Percentiles rank a stretch among this genome's conserved stretches.
Evolutionary conservation across 2,888 invertebrate species (phyloP).

Genomic region (Limenitis camilla): DNA sequence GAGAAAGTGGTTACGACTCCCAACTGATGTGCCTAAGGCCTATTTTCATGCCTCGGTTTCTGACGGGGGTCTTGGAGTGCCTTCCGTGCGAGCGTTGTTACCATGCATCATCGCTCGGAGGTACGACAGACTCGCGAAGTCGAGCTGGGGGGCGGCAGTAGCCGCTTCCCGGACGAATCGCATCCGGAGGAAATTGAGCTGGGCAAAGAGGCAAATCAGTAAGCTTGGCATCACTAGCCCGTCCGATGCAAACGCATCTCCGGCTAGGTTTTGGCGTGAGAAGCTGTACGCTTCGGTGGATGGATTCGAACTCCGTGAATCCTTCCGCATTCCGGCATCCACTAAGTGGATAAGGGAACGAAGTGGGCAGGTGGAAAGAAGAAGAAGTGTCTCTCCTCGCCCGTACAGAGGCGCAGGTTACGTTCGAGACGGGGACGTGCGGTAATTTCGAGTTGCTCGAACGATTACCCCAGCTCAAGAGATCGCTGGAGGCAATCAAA

Average conservation of each 20-base stretch:
- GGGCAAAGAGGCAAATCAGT: constrained; percentile 13
- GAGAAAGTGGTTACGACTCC: constrained; percentile 34
- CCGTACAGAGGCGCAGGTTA: constrained; percentile 20
- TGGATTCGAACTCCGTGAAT: no score
- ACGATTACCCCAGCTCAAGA: constrained; percentile 16
- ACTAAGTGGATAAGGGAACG: no score
- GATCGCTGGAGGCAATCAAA: no score
- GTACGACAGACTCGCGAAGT: constrained; percentile 25
- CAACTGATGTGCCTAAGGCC: constrained; percentile 29
- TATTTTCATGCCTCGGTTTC: constrained; percentile 34
- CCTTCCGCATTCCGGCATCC: no score
- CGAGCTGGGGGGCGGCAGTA: constrained; percentile 22
- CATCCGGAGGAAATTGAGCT: constrained; percentile 23
- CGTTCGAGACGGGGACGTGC: constrained; percentile 5
- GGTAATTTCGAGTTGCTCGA: constrained; percentile 9
- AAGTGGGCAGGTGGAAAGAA: constrained; percentile 21
- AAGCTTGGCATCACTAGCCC: no score
- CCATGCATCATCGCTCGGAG: constrained; percentile 24
- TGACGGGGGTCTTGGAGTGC: constrained; percentile 29
- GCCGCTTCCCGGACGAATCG: constrained; percentile 24
- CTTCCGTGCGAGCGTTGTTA: constrained; percentile 30
- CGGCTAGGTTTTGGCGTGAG: background rate
- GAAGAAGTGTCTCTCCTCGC: constrained; percentile 21
- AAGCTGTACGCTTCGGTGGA: no score
- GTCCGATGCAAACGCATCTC: no score